Evolutionary conservation across 2,113 vertebrate species (phyloP).

Genomic region (Ammodramus savannarum): DNA sequence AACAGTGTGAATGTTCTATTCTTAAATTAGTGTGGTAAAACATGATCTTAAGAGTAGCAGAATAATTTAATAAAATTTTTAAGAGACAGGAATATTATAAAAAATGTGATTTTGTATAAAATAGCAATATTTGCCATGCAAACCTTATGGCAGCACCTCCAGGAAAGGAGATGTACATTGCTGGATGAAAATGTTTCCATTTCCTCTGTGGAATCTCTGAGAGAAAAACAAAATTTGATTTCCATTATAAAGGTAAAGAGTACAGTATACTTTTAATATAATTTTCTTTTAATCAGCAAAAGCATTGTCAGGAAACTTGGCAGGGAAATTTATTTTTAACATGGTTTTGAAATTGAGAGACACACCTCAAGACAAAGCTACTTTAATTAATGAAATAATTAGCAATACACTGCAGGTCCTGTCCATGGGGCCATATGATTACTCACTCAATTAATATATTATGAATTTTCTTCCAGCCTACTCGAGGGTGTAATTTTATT

Average conservation of each 20-base stretch:
- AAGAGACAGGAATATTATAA: background rate
- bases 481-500: background rate
- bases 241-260: background rate
- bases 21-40: background rate
- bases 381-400: slow-evolving; percentile 4
- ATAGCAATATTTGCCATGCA: background rate
- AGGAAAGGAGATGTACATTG: background rate
- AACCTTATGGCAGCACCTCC: background rate
- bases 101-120: background rate
- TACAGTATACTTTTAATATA: background rate
- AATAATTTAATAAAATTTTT: background rate
- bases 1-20: background rate
- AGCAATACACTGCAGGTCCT: background rate
- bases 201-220: background rate
- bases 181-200: background rate
- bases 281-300: background rate
- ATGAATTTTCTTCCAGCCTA: background rate
- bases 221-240: background rate
- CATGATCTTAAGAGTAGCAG: background rate
- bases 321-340: background rate
- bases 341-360: background rate
- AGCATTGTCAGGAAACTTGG: background rate
- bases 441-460: background rate
- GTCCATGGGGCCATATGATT: background rate
- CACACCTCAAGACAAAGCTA: background rate